Percentiles rank a stretch among this genome's conserved stretches.
Conservation (phyloP, 53 echinoderm and acorn worm species). For the Crossaster papposus region DNA sequence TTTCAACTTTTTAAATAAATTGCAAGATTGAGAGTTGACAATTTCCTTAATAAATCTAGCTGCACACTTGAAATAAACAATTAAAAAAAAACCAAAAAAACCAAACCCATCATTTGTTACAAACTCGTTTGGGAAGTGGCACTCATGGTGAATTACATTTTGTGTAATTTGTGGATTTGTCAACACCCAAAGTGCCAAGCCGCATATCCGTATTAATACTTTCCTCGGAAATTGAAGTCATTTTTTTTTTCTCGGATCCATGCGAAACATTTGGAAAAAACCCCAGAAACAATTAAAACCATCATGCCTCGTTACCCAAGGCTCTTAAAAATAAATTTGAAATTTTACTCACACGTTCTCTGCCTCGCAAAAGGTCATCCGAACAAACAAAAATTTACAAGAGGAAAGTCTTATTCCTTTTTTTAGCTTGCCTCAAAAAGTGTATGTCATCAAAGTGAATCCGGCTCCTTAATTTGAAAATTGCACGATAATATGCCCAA, state of each 20-base stretch:
- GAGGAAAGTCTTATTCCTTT: neutral
- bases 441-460: slow-evolving; percentile 56
- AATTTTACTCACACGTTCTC: slow-evolving; percentile 8
- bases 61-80: neutral
- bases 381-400: neutral
- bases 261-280: neutral
- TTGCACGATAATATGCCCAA: slow-evolving; percentile 60
- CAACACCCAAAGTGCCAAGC: neutral
- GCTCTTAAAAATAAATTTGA: neutral
- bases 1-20: neutral
- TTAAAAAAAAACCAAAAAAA: neutral
- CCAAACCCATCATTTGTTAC: neutral
- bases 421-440: slow-evolving; percentile 16
- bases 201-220: neutral
- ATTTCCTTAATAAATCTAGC: neutral
- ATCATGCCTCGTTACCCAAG: neutral
- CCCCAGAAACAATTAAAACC: neutral
- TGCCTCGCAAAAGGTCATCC: slow-evolving; percentile 33
- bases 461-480: slow-evolving; percentile 60
- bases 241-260: neutral
- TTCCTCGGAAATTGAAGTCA: neutral
- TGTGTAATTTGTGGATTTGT: neutral
- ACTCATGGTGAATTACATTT: neutral
- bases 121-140: neutral
- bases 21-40: neutral